Base-by-base conservation (phyloP, 30 jellyfish, hydroid and myxozoan genomes). In the Catostylus mosaicus region DNA sequence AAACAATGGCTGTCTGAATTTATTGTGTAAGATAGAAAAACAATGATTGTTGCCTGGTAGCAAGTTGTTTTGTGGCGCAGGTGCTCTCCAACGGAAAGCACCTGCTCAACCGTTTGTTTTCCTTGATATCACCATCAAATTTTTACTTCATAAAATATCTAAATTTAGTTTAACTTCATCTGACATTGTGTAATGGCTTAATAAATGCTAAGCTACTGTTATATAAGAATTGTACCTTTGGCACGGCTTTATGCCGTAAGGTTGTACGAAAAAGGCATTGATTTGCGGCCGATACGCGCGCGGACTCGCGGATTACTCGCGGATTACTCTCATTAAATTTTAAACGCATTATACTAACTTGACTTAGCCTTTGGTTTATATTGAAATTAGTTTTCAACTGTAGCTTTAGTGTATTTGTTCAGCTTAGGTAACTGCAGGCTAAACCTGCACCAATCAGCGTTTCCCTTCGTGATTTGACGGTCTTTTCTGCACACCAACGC, bases 271-370 rank as follows among this genome's bases (percentile, higher is more conserved):
- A 10, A 3, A 10, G 20, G 37, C 20, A 48, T 1, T 59, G 35
- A 23, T 3, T 34, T 40, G 78, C 30, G 78, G 65, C 38, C 20
- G 43, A 38, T 43, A 47, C 38, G 46, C 72, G 30, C 30, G 63
- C 26, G 22, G 8, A 35, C 37, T 24, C 46, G 56, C 78, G 30
- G n/a, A n/a, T n/a, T 50, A 36, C 3, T 11, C 36, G 34, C 29
- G 30, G 64, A 37, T 31, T 40, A 36, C 22, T 24, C 88, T 76
- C 78, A 76, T 76, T 54, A 76, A 76, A 48, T 59, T 56, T 76
- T 57, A 76, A 76, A 62, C 64, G 67, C 47, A n/a, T 76, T 62
- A 34, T 59, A 31, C 78, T 12, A 56, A n/a, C 88, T 62, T 56
- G 77, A 57, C 73, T 51, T 68, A 36, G 12, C 80, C 65, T 36